Base-by-base conservation (phyloP, 2,113 vertebrate genomes). In the Grantiella picta region DNA sequence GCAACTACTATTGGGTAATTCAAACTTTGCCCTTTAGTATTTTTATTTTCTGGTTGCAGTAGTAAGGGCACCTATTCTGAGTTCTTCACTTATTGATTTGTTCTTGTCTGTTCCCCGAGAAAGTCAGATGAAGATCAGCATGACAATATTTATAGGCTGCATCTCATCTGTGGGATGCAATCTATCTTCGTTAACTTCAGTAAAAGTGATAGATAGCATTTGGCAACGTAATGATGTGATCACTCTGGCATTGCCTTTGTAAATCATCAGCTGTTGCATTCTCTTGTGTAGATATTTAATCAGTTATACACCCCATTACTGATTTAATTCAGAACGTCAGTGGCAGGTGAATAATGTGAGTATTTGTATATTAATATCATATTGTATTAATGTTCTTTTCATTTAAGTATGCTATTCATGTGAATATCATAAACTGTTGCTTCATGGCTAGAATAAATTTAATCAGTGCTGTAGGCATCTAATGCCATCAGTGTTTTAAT, bases 201-300 rank as follows among this genome's bases (percentile, higher is more conserved):
- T 97, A 98, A 98, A 98, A 97, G 97, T 98, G 98, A 98, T 98
- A 98, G 97, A 98, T 98, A 90, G 97, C 96, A 76, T 98, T 98
- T 98, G 97, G 98, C 97, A 98, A 97, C 25, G 86, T 97, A 98
- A 98, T 98, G 97, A 98, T 98, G 97, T 96, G 98, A 98, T 98
- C 97, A 82, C 93, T 97, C 97, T 98, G 95, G 86, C 97, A 97
- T 96, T 47, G 86, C 97, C 96, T 97, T 95, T 96, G 97, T 98
- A 98, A 98, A 98, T 98, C 98, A 98, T 98, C 97, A 97, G 97
- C 97, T 97, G 97, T 96, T 98, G 97, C 97, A 95, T 97, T 98
- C 96, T 98, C 97, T 98, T 98, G 97, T 98, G 97, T 97, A 98
- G 98, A 98, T 98, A 97, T 98, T 98, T 98, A 98, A 98, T 98